phyloP scores from a whole-genome alignment of 2,888 invertebrate species.

The Neoitamus cyanurus region DNA sequence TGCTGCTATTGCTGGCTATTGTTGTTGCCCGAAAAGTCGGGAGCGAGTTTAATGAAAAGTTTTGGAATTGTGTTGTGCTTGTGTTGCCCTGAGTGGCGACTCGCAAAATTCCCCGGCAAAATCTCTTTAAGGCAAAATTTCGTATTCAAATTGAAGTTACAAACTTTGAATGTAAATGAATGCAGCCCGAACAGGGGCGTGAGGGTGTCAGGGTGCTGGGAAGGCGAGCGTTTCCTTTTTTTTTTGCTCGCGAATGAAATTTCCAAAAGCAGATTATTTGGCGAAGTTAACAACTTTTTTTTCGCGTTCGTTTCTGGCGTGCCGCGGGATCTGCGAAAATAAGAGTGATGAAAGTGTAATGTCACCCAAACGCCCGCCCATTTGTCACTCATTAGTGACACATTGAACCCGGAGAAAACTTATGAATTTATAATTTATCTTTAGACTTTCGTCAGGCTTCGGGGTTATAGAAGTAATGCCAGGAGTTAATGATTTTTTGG shows the following conservation, averaged over 20 bases:
- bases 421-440: not conserved
- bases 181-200: not conserved
- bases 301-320: not conserved
- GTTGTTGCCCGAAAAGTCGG: not conserved
- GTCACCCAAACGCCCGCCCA: not conserved
- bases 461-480: not conserved
- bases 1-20: not conserved
- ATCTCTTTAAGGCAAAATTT: constrained; percentile 27
- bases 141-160: constrained; percentile 36
- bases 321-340: not conserved
- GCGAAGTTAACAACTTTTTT: not conserved
- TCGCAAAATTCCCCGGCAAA: not conserved
- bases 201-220: not conserved
- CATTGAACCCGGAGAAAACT: not conserved
- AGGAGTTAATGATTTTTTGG: no score
- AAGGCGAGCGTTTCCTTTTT: not conserved
- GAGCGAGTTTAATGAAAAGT: constrained; percentile 24
- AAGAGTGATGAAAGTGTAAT: not conserved
- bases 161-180: constrained; percentile 28
- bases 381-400: not conserved
- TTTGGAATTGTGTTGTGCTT: constrained; percentile 17
- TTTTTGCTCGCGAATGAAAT: not conserved
- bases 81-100: constrained; percentile 10
- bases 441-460: not conserved
- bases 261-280: not conserved